These are phyloP conservation scores for Platyscapa corneri DNA, from an alignment of 1,140 invertebrate species.

Conservation along the genomic window DNA sequence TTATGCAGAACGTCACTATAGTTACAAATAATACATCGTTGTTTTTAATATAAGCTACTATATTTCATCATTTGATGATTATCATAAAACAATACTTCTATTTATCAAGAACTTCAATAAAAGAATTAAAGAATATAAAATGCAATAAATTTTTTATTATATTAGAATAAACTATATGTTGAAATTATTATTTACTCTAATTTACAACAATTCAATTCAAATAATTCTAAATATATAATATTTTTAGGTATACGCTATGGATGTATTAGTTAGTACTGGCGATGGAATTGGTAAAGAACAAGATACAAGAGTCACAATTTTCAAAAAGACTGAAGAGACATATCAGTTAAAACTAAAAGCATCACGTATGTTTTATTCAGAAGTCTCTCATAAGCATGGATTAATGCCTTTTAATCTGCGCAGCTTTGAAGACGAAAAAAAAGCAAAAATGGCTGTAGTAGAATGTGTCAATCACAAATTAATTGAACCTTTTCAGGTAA, in stretches of 20 bases:
- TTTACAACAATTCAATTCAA: too few species aligned
- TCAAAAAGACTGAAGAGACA: constrained; percentile 98
- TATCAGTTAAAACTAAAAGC: constrained; percentile 98
- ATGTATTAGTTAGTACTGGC: constrained; percentile 96
- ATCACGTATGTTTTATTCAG: constrained; percentile 95
- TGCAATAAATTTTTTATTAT: too few species aligned
- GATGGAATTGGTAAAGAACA: constrained; percentile 92
- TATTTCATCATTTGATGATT: too few species aligned
- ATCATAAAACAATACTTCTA: too few species aligned
- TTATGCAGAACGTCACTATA: too few species aligned
- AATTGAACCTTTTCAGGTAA: constrained; percentile 96
- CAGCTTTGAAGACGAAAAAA: constrained; percentile 96
- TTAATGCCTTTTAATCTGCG: constrained; percentile 94
- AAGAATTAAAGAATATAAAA: too few species aligned
- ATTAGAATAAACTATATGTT: too few species aligned
- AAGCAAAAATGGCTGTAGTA: constrained; percentile 96
- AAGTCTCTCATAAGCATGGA: constrained; percentile 94
- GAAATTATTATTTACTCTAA: too few species aligned
- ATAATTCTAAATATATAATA: too few species aligned
- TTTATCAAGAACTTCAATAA: too few species aligned
- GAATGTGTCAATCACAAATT: constrained; percentile 99
- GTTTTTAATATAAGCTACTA: too few species aligned
- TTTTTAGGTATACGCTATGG: constrained; percentile 93
- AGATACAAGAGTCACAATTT: constrained; percentile 96
- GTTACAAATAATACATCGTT: too few species aligned